Evolutionary conservation across 2,797 vertebrate genomes (phyloP).

Genomic region (Hydrocynus forskahlii): DNA sequence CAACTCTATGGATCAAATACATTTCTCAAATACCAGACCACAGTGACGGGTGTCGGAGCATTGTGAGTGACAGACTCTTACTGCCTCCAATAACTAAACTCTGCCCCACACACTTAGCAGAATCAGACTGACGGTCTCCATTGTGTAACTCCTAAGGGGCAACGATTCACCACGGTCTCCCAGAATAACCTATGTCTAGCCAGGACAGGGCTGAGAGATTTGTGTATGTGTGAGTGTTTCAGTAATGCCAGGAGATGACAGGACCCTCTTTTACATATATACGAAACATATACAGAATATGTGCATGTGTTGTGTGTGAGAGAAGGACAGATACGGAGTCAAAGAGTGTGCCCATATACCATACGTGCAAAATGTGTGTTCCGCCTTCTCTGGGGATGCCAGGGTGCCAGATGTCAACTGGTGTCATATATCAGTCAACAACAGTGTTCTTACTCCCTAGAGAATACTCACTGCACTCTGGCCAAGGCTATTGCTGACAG

Average conservation of each 20-base stretch:
- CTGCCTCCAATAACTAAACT: conserved; percentile 17
- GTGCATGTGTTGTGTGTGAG: conserved; percentile 60
- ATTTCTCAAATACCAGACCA: conserved; percentile 50
- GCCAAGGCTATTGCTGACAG: conserved; percentile 8
- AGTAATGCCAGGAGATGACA: not conserved
- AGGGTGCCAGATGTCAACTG: conserved; percentile 57
- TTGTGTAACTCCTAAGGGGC: conserved; percentile 40
- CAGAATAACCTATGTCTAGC: conserved; percentile 50
- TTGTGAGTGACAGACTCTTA: conserved; percentile 31
- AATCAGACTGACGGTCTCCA: conserved; percentile 47
- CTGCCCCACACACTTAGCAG: not conserved
- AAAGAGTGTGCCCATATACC: not conserved
- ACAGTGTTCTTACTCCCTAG: conserved; percentile 25
- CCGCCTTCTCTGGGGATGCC: conserved; percentile 34
- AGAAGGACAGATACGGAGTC: conserved; percentile 50
- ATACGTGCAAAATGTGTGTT: conserved; percentile 26
- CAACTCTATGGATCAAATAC: conserved; percentile 50
- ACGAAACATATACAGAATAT: not conserved
- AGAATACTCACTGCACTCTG: conserved; percentile 28
- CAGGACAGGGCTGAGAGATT: conserved; percentile 1
- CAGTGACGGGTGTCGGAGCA: conserved; percentile 45
- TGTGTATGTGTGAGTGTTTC: conserved; percentile 52
- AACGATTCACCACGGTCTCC: conserved; percentile 39
- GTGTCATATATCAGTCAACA: conserved; percentile 57
- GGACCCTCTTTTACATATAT: conserved; percentile 51